phyloP scores from a whole-genome alignment of 2,113 vertebrate genomes.

The Coptodon bakossiorum region DNA sequence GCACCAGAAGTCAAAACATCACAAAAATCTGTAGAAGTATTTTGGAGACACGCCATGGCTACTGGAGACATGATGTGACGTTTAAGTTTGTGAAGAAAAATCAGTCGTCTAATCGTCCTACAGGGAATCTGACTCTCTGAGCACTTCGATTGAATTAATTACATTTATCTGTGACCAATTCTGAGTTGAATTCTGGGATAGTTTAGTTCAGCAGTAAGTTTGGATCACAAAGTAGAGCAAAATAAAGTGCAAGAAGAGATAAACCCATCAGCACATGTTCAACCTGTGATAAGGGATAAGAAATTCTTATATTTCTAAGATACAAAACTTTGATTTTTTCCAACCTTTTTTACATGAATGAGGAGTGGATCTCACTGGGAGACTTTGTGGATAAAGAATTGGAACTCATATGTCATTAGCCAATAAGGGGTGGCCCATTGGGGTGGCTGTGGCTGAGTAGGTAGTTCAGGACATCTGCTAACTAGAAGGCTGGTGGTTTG shows the following conservation, averaged over 20 bases:
- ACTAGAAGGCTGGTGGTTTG: background rate
- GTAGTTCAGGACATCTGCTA: background rate
- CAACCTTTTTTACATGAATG: background rate
- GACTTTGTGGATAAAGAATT: background rate
- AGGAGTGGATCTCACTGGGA: background rate
- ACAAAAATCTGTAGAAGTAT: slow-evolving; percentile 1
- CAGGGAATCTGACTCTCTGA: background rate
- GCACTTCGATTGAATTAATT: background rate
- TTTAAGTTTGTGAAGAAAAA: background rate
- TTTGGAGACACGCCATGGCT: background rate
- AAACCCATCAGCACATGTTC: background rate
- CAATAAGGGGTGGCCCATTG: accelerated
- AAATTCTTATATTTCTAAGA: background rate
- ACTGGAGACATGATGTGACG: background rate
- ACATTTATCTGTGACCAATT: background rate
- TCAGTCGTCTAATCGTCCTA: background rate
- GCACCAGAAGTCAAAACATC: slow-evolving; percentile 22
- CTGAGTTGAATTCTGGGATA: background rate
- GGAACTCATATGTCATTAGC: background rate
- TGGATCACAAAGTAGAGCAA: background rate
- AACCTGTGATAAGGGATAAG: background rate
- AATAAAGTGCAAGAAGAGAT: background rate
- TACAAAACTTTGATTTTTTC: background rate
- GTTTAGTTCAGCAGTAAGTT: background rate
- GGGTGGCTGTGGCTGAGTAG: background rate